phyloP scores from a whole-genome alignment of 2,797 vertebrate genomes.

The Microctenopoma steveboyesi region DNA sequence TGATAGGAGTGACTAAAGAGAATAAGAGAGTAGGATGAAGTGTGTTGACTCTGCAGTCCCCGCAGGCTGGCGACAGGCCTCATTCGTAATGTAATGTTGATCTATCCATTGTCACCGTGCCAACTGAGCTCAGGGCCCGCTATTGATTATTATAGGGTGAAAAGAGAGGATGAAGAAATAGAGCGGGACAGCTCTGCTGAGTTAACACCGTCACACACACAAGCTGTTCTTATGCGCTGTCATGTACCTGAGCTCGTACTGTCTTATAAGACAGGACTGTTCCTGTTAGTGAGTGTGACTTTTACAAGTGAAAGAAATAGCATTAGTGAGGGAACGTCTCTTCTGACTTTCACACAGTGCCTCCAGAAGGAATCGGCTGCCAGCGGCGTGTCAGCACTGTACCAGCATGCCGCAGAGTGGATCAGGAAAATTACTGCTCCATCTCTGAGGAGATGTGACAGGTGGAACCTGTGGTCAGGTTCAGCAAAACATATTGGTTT shows the following conservation, averaged over 20 bases:
- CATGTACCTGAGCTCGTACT: conserved; percentile 36
- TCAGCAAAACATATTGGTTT: conserved; percentile 30
- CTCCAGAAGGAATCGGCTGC: conserved; percentile 40
- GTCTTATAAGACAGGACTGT: conserved; percentile 9
- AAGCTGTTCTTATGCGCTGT: conserved; percentile 23
- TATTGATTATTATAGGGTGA: conserved; percentile 68
- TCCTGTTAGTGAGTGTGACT: conserved; percentile 46
- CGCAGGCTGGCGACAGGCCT: conserved; percentile 67
- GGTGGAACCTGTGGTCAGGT: conserved; percentile 31
- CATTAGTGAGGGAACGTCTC: conserved; percentile 25
- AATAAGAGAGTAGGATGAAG: conserved; percentile 37
- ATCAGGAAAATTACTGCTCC: conserved; percentile 53
- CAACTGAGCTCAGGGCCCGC: conserved; percentile 52
- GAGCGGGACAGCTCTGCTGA: conserved; percentile 73
- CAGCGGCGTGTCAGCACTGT: conserved; percentile 64
- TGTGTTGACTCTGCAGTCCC: conserved; percentile 53
- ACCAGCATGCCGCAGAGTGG: conserved; percentile 24
- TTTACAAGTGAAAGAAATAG: conserved; percentile 24
- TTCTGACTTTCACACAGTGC: conserved; percentile 59
- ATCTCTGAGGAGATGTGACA: conserved; percentile 46
- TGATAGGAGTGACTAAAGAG: conserved; percentile 25
- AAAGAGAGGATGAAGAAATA: conserved; percentile 68
- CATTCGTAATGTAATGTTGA: conserved; percentile 74
- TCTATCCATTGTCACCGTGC: conserved; percentile 65
- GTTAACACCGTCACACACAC: conserved; percentile 56